Percentiles rank a stretch among this genome's conserved stretches.
phyloP scores from a whole-genome alignment of 2,797 vertebrate species.

The Gadopsis marmoratus region DNA sequence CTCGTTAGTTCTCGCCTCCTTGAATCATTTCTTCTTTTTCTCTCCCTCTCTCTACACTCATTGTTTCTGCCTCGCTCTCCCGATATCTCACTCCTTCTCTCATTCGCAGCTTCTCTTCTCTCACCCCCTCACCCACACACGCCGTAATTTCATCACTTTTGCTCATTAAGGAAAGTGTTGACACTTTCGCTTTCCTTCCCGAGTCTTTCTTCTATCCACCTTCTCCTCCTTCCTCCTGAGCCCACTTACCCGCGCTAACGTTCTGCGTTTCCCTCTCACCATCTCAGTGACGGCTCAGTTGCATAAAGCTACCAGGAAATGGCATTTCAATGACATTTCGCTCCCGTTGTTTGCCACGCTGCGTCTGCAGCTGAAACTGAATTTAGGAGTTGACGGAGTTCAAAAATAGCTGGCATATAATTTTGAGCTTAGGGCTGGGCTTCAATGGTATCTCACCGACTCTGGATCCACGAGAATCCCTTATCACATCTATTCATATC shows the following conservation, averaged over 20 bases:
- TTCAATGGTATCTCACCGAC: not conserved
- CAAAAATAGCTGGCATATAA: not conserved
- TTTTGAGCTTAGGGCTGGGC: not conserved
- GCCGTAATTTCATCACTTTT: conserved; percentile 49
- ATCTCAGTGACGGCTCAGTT: conserved; percentile 8
- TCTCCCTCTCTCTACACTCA: not conserved
- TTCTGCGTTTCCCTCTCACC: conserved; percentile 6
- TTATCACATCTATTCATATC: not conserved
- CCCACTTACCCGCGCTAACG: not conserved
- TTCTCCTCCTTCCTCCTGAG: not conserved
- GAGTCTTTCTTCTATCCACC: conserved; percentile 3
- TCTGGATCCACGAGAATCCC: not conserved
- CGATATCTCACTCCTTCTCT: not conserved
- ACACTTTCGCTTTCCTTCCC: conserved; percentile 48
- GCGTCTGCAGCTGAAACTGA: not conserved
- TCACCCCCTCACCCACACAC: not conserved
- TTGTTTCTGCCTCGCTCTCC: not conserved
- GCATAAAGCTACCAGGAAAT: not conserved
- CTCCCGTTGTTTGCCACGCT: not conserved
- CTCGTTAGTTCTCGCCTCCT: not conserved
- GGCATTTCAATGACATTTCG: not conserved
- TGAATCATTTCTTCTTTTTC: not conserved
- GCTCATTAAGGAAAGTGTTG: conserved; percentile 74
- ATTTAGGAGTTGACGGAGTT: conserved; percentile 5
- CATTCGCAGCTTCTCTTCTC: not conserved